These are phyloP conservation scores for Zaprionus nigranus DNA, from an alignment of 1,140 invertebrate genomes.

Conservation along the genomic window DNA sequence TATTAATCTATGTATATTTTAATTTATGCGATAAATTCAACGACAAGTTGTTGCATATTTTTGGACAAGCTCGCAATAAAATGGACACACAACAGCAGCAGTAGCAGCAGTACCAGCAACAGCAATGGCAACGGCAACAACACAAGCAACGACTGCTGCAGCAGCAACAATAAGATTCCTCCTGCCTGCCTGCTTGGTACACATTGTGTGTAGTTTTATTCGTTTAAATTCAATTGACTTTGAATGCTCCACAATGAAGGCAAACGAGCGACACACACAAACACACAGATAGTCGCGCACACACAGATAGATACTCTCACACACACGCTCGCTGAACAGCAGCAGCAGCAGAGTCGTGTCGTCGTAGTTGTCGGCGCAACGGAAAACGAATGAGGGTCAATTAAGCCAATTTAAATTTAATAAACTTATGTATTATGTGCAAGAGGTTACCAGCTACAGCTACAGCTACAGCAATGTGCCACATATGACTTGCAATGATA, in stretches of 20 bases:
- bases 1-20: constrained; percentile 71
- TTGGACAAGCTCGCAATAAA: constrained; percentile 30
- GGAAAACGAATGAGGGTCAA: constrained; percentile 83
- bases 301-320: neutral
- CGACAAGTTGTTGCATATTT: constrained; percentile 63
- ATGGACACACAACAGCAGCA: constrained; percentile 13
- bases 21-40: constrained; percentile 66
- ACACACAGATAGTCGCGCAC: neutral
- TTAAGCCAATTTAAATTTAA: constrained; percentile 84
- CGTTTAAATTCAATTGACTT: constrained; percentile 83
- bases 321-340: constrained; percentile 7
- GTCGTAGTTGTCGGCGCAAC: constrained; percentile 67
- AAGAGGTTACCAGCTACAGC: constrained; percentile 81
- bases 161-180: constrained; percentile 23
- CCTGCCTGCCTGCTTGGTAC: constrained; percentile 17
- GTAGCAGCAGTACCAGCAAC: neutral
- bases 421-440: constrained; percentile 83
- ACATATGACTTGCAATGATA: constrained; percentile 69
- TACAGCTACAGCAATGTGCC: constrained; percentile 56
- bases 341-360: constrained; percentile 27
- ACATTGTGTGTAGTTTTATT: constrained; percentile 77
- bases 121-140: neutral
- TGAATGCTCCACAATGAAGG: constrained; percentile 81
- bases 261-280: constrained; percentile 54
- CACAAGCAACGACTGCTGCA: constrained; percentile 26